These are phyloP conservation scores for Stichopus chloronotus DNA, from an alignment of 35 echinoderm and acorn worm genomes.

Conservation along the genomic window DNA sequence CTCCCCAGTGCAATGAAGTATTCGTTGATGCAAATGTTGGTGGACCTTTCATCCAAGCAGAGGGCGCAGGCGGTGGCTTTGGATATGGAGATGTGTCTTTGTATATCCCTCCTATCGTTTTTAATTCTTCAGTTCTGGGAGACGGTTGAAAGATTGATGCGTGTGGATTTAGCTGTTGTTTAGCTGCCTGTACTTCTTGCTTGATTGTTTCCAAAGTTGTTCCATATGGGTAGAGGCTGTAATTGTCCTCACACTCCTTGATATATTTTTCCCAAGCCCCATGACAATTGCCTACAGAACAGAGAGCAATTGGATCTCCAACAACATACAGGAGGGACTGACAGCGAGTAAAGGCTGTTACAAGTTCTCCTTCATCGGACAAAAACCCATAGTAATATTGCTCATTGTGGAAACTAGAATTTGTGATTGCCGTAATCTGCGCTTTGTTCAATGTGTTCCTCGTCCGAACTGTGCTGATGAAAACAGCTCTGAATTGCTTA, in stretches of 20 bases:
- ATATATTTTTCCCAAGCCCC: slow-evolving; percentile 78
- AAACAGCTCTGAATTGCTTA: slow-evolving; percentile 77
- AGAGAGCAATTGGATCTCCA: slow-evolving; percentile 80
- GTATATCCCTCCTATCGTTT: background rate
- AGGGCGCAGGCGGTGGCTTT: background rate
- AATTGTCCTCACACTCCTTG: slow-evolving; percentile 71
- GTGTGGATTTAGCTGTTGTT: background rate
- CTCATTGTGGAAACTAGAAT: slow-evolving; percentile 16
- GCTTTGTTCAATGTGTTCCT: slow-evolving; percentile 71
- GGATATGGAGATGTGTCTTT: slow-evolving; percentile 39
- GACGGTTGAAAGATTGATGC: background rate
- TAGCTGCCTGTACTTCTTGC: background rate
- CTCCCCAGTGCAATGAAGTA: background rate
- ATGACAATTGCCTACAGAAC: slow-evolving; percentile 72
- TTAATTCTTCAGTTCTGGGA: background rate
- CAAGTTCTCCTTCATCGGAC: slow-evolving; percentile 77
- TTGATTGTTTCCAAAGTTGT: background rate
- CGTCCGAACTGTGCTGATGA: slow-evolving; percentile 91
- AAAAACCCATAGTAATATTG: slow-evolving; percentile 81
- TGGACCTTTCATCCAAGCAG: slow-evolving; percentile 19
- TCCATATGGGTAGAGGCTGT: slow-evolving; percentile 54
- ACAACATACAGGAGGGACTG: slow-evolving; percentile 76
- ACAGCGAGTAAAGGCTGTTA: slow-evolving; percentile 82
- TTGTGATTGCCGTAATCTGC: slow-evolving; percentile 69
- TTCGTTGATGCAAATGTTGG: background rate